Percentiles rank a stretch among this genome's conserved stretches.
Conservation (phyloP, 2,113 vertebrate genomes). For the Takifugu flavidus region DNA sequence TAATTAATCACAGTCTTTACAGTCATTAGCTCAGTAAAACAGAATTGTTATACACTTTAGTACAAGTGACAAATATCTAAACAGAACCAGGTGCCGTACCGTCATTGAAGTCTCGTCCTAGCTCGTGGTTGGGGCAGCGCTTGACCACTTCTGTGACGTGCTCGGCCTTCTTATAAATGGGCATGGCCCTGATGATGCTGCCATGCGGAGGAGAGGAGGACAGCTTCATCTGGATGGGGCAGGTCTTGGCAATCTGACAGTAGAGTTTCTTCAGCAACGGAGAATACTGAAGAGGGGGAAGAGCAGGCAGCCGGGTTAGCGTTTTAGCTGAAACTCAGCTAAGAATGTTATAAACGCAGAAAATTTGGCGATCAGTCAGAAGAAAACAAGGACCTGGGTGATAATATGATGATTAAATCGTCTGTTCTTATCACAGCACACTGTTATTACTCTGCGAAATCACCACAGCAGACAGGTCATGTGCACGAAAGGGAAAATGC, state of each 20-base stretch:
- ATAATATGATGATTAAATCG: constrained; percentile 4
- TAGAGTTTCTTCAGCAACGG: constrained; percentile 97
- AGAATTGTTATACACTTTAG: neutral
- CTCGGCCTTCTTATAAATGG: constrained; percentile 96
- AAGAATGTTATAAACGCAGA: neutral
- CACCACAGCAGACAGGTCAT: constrained; percentile 14
- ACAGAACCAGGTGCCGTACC: constrained; percentile 68
- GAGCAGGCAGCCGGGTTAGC: neutral
- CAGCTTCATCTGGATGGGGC: constrained; percentile 96
- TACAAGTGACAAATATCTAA: neutral
- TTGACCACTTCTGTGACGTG: constrained; percentile 98
- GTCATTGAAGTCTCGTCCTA: constrained; percentile 93
- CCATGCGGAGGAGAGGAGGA: constrained; percentile 83
- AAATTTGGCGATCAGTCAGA: neutral
- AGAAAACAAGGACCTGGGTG: neutral
- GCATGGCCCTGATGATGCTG: constrained; percentile 93
- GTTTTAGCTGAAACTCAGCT: neutral
- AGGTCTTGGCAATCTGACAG: constrained; percentile 98
- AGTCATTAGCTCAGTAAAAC: neutral
- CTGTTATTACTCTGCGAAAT: constrained; percentile 21
- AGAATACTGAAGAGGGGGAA: constrained; percentile 82
- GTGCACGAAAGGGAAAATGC: constrained; percentile 8
- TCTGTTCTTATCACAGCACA: neutral
- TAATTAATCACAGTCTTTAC: no score
- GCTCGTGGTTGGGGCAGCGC: constrained; percentile 96